Evolutionary conservation across 2,888 invertebrate genomes (phyloP).

Genomic region (Poecilobothrus nobilitatus): DNA sequence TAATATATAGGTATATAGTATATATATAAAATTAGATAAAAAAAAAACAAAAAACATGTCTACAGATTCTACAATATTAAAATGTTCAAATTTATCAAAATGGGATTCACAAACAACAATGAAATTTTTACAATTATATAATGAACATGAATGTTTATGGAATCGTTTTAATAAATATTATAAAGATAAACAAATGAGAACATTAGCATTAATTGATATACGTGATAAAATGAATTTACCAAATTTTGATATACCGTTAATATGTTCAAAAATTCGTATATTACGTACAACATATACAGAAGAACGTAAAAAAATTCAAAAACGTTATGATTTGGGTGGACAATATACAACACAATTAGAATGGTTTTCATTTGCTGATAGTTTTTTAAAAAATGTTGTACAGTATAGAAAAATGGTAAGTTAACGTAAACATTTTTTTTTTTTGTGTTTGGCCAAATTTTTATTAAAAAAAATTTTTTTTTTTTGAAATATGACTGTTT

Average conservation of each 20-base stretch:
- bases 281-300: constrained; percentile 2
- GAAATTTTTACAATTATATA: constrained; percentile 9
- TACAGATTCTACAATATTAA: no score
- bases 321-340: not conserved
- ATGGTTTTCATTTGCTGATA: constrained; percentile 2
- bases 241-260: not conserved
- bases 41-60: no score
- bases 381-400: constrained; percentile 7
- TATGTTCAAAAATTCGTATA: not conserved
- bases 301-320: not conserved
- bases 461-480: not conserved
- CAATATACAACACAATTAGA: constrained; percentile 2
- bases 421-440: not conserved
- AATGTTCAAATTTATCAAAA: not conserved
- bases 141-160: constrained; percentile 9
- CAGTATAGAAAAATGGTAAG: no score
- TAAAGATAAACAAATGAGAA: not conserved
- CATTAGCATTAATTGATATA: not conserved
- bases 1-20: no score
- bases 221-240: not conserved
- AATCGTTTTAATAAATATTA: not conserved
- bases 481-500: not conserved
- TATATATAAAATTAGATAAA: no score
- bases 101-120: constrained; percentile 5
- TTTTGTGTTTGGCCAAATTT: not conserved